Base-by-base conservation (phyloP, 2,797 vertebrate species). In the Danio choprae region DNA sequence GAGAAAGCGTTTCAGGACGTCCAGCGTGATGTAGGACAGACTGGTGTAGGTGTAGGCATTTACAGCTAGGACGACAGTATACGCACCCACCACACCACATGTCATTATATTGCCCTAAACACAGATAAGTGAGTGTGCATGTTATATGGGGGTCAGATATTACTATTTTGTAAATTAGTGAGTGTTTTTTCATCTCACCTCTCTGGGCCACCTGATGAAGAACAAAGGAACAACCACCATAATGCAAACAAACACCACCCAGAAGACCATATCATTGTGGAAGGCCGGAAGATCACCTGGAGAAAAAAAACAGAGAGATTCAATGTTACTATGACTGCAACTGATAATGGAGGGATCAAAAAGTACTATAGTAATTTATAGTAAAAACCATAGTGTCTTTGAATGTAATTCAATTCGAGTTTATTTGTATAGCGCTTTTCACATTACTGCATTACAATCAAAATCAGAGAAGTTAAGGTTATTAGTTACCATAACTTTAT, bases 1-100 rank as follows among this genome's bases (percentile, higher is more conserved):
- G 82, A 98, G 93, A 22, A 96, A 84, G 77, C 96, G 96, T 77
- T 95, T 96, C 85, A 99, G 96, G 56, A 97, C 64, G 67, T 98
- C 94, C 74, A 97, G 87, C 0, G 95, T 94, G 89, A 98, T 95
- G 88, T 95, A 96, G 80, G 96, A 95, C 50, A 99, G 94, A 84
- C 96, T 97, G 65, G 96, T 98, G 89, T 94, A 96, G 13, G 93
- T 15, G 20, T 96, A 98, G 79, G 95, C 94, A 79, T 94, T 93
- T 51, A 96, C 64, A 0, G 95, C 95, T 73, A 99, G 89, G 18
- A 98, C 50, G 20, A 96, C 90, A 0, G 93, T 84, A 0, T 99
- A 98, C 0, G 92, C 95, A 0, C 98, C 98, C 1, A 95, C 84
- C 1, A 95, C 53, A 1, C 94, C 95, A 74, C 95, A 98, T 0